Conservation (phyloP, 2,797 vertebrate species). For the Chaetodon trifasciatus region DNA sequence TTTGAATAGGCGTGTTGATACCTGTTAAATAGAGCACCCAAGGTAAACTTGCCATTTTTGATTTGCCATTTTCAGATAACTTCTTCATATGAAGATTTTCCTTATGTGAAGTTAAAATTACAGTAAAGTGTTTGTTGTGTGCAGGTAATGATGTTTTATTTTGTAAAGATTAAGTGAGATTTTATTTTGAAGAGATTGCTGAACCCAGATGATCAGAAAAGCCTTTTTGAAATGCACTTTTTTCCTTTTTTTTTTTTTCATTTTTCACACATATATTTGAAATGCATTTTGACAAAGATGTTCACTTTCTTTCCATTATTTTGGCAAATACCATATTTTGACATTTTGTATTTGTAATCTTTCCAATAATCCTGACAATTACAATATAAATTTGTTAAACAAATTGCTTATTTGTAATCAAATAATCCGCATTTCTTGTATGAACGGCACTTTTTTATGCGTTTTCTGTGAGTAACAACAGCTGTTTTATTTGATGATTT, state of each 20-base stretch:
- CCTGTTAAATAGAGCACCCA: conserved; percentile 25
- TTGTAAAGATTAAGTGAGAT: conserved; percentile 4
- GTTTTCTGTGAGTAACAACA: neutral
- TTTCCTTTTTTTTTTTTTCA: neutral
- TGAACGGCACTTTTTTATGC: neutral
- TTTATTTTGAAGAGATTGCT: conserved; percentile 25
- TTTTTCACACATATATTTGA: neutral
- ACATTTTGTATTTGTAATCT: neutral
- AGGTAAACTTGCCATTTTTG: conserved; percentile 18
- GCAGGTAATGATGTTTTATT: conserved; percentile 27
- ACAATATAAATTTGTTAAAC: neutral
- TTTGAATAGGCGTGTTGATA: conserved; percentile 15
- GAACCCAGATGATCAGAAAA: neutral
- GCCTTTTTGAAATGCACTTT: neutral
- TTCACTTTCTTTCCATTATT: neutral
- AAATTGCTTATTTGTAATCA: neutral
- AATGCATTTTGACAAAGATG: neutral
- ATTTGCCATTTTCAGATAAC: conserved; percentile 15
- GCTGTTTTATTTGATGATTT: conserved; percentile 30
- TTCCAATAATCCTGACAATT: conserved; percentile 11
- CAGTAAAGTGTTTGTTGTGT: neutral
- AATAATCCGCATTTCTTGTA: neutral
- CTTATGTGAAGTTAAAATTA: neutral
- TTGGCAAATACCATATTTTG: neutral
- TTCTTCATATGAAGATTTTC: neutral